Percentiles rank a stretch among this genome's conserved stretches.
Evolutionary conservation across 2,888 invertebrate species (phyloP).

Genomic region (Temnothorax rugatulus): DNA sequence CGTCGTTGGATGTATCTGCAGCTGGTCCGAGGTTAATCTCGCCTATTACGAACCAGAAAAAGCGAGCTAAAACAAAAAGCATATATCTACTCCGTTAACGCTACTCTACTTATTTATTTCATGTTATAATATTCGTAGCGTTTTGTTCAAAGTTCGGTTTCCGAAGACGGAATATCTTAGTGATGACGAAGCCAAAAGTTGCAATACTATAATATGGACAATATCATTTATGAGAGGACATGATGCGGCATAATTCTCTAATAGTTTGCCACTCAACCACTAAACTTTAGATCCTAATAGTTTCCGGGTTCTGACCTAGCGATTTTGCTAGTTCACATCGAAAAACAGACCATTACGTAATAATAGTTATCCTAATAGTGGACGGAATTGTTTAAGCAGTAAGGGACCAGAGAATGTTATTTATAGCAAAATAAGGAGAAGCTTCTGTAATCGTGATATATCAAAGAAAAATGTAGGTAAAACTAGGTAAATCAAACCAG

Average conservation of each 20-base stretch:
- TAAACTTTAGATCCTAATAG: constrained; percentile 35
- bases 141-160: background rate
- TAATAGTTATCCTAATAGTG: constrained; percentile 3
- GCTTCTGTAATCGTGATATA: background rate
- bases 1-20: constrained; percentile 29
- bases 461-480: background rate
- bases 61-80: constrained; percentile 14
- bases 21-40: constrained; percentile 52
- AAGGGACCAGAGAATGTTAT: background rate
- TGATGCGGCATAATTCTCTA: constrained; percentile 43
- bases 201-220: background rate
- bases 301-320: background rate
- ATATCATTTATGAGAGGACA: constrained; percentile 45
- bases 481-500: background rate
- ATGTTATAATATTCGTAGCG: background rate
- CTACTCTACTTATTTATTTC: constrained; percentile 24
- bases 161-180: background rate
- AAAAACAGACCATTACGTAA: constrained; percentile 25
- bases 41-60: constrained; percentile 46
- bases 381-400: background rate
- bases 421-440: background rate
- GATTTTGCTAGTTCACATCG: background rate
- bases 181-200: constrained; percentile 13
- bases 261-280: background rate
- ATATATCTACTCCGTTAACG: constrained; percentile 40